Evolutionary conservation across 2,113 vertebrate genomes (phyloP), one percentile per base, ranked within the genome.

Genomic region (Brachyistius frenatus): DNA sequence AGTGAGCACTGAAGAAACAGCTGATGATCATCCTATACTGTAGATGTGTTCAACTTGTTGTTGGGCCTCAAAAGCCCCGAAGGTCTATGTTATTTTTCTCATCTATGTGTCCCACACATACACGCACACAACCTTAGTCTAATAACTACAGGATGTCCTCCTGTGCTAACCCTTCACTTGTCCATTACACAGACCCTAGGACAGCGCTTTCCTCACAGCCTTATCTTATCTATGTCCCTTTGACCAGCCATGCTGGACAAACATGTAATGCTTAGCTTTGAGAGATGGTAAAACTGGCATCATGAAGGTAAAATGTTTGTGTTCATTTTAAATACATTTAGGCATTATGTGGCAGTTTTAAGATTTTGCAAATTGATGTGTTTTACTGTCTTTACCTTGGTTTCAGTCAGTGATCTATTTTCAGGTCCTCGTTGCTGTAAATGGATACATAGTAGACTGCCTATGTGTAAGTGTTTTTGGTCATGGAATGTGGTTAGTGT

Each of bases 151-250:
- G 36, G 55, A 77, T 61, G 69, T 78, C 64, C 16, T 73, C 23
- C 5, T 52, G 30, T n/a, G 7, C 55, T 53, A 56, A 53, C 52
- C 35, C 32, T 58, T 41, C 37, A 7, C 5, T 53, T 44, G 35
- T 46, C 32, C 37, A 7, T 31, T 67, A 44, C 41, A 23, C 10
- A 33, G 58, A 50, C 61, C 64, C 69, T 71, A 78, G 67, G 85
- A 73, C 81, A 53, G 44, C 56, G 50, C 78, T 84, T 60, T 75
- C 64, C 70, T 79, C 41, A 32, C 58, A 56, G n/a, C 54, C 61
- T 81, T 86, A 76, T 93, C 77, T 87, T 83, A 88, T 90, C 81
- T 57, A 31, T 54, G 10, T 64, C 41, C 32, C 68, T 67, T 66
- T 78, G 15, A 56, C 69, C n/a, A 8, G 62, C 57, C 68, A 71